These are phyloP conservation scores for Anorthoa munda DNA, from an alignment of 2,888 invertebrate species.

Conservation along the genomic window DNA sequence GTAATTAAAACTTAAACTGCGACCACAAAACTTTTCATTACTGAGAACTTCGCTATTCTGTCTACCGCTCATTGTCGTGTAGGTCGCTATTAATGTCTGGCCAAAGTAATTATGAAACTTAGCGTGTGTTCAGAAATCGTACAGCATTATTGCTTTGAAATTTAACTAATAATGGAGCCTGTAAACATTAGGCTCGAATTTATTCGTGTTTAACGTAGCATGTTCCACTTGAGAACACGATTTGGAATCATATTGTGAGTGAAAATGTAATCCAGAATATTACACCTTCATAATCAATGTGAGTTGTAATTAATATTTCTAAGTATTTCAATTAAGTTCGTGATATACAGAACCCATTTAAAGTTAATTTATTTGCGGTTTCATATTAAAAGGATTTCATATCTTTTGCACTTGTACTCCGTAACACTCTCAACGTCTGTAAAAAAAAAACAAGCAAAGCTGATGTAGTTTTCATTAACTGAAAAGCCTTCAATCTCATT, in stretches of 20 bases:
- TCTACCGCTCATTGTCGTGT: constrained; percentile 33
- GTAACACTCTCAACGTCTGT: constrained; percentile 26
- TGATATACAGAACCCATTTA: not conserved
- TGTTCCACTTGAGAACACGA: constrained; percentile 30
- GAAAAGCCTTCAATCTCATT: constrained; percentile 67
- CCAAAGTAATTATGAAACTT: constrained; percentile 62
- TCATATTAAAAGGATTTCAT: constrained; percentile 15
- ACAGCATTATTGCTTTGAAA: constrained; percentile 62
- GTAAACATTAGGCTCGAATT: constrained; percentile 59
- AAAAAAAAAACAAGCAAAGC: constrained; percentile 51
- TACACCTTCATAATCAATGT: constrained; percentile 10
- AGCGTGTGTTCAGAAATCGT: constrained; percentile 48
- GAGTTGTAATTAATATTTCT: constrained; percentile 32
- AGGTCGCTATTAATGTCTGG: constrained; percentile 34
- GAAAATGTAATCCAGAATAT: constrained; percentile 18
- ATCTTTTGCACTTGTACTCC: constrained; percentile 5
- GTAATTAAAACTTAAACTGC: constrained; percentile 49
- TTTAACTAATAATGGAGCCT: constrained; percentile 67
- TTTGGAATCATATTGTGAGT: constrained; percentile 22
- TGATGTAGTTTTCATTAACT: constrained; percentile 61
- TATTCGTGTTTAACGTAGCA: constrained; percentile 40
- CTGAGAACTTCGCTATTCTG: constrained; percentile 32
- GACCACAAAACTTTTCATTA: constrained; percentile 36
- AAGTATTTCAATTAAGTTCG: not conserved
- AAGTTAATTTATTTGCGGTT: not conserved